Conservation (phyloP, 2,888 invertebrate genomes). For the Caenorhabditis becei region DNA sequence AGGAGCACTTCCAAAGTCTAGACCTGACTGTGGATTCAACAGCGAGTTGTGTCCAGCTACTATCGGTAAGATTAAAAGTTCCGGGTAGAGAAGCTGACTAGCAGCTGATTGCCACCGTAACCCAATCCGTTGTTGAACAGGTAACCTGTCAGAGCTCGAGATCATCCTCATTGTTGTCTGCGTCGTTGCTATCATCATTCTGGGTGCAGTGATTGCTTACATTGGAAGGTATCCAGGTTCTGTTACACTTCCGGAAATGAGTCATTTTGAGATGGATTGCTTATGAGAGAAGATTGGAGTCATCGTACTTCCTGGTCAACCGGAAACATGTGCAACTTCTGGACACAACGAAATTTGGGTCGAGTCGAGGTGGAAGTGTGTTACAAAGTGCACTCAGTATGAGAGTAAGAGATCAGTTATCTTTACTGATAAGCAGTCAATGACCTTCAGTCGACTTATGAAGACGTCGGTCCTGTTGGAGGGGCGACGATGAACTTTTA, state of each 20-base stretch:
- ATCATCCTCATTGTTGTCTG: slow-evolving; percentile 62
- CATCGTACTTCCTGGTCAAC: slow-evolving; percentile 63
- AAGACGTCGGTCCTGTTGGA: slow-evolving; percentile 27
- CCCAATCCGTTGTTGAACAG: slow-evolving; percentile 54
- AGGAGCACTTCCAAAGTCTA: slow-evolving; percentile 51
- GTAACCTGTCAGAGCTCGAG: slow-evolving; percentile 66
- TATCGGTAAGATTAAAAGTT: slow-evolving; percentile 39
- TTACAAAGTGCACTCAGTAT: slow-evolving; percentile 59
- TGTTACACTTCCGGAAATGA: not conserved
- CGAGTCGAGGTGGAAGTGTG: slow-evolving; percentile 65
- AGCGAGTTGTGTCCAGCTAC: slow-evolving; percentile 53
- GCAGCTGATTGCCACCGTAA: slow-evolving; percentile 38
- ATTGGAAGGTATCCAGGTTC: slow-evolving; percentile 43
- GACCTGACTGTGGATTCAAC: slow-evolving; percentile 68
- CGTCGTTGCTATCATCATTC: slow-evolving; percentile 44
- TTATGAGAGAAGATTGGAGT: slow-evolving; percentile 66
- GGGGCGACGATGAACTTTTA: slow-evolving; percentile 63
- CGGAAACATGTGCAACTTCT: slow-evolving; percentile 59
- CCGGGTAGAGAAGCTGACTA: slow-evolving; percentile 35
- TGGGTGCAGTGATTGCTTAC: slow-evolving; percentile 55
- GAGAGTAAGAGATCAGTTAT: slow-evolving; percentile 30
- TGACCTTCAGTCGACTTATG: slow-evolving; percentile 42
- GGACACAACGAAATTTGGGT: slow-evolving; percentile 63
- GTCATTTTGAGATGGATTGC: slow-evolving; percentile 58
- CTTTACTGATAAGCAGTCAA: not conserved